phyloP scores from a whole-genome alignment of 2,113 vertebrate species.

The Pantherophis guttatus region DNA sequence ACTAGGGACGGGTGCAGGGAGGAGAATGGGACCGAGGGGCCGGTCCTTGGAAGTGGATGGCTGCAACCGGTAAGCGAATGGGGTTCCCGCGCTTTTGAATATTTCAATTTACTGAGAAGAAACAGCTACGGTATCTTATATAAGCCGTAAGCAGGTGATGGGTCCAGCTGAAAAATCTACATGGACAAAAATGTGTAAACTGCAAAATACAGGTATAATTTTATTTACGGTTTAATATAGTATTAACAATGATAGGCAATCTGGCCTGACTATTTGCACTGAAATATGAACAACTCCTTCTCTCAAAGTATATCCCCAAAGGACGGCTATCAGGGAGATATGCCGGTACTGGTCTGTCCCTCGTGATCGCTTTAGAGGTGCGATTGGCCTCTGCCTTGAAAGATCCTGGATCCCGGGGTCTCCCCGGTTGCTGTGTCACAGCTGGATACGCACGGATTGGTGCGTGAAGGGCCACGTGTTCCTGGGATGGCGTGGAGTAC shows the following conservation, averaged over 20 bases:
- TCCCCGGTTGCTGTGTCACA: rapidly evolving
- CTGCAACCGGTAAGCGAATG: background rate
- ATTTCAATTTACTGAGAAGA: background rate
- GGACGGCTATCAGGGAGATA: background rate
- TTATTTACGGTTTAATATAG: background rate
- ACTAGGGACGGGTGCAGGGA: too few relatives aligned
- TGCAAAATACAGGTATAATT: background rate
- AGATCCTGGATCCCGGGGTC: background rate
- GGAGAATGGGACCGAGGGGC: background rate
- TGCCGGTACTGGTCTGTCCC: background rate
- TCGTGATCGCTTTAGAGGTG: rapidly evolving
- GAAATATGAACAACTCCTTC: background rate
- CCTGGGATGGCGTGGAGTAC: conserved; percentile 98
- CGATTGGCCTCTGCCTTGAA: background rate
- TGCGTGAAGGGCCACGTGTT: conserved; percentile 95
- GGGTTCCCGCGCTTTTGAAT: background rate
- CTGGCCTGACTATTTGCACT: background rate
- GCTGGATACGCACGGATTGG: conserved; percentile 86
- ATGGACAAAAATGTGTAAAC: background rate
- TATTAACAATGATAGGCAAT: background rate
- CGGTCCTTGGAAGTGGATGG: background rate
- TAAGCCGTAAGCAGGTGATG: background rate
- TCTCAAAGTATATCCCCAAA: background rate
- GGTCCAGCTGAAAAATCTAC: background rate
- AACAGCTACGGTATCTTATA: background rate